Conservation (phyloP, 2,113 vertebrate species). For the Microcebus griseorufus region DNA sequence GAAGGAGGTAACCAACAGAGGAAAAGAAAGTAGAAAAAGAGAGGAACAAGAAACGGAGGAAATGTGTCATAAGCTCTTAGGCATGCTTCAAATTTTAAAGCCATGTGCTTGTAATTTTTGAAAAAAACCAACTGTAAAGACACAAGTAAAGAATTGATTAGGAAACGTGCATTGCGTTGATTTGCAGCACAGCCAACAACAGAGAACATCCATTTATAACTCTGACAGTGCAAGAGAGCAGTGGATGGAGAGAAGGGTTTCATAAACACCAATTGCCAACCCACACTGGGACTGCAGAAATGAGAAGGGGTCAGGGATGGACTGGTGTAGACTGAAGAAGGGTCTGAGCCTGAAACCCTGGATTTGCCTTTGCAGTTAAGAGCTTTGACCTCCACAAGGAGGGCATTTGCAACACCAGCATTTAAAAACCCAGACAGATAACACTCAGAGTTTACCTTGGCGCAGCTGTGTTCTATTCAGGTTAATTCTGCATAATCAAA, state of each 20-base stretch:
- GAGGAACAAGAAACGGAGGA: background rate
- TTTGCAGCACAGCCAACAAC: conserved; percentile 29
- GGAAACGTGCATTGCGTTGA: conserved; percentile 37
- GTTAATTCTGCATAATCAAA: conserved; percentile 63
- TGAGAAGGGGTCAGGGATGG: background rate
- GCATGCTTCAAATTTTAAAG: conserved; percentile 35
- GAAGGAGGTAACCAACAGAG: background rate
- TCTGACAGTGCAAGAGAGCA: background rate
- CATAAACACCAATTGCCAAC: background rate
- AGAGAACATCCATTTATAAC: conserved; percentile 48
- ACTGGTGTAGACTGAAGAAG: background rate
- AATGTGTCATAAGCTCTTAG: background rate
- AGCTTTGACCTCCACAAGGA: background rate
- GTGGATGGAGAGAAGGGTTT: background rate
- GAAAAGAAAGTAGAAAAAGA: conserved; percentile 15
- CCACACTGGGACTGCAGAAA: background rate
- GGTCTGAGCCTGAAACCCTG: background rate
- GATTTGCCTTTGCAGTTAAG: background rate
- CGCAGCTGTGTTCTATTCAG: conserved; percentile 61
- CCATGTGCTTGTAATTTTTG: conserved; percentile 8
- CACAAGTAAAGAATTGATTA: conserved; percentile 49
- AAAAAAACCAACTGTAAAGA: conserved; percentile 3
- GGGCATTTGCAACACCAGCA: background rate
- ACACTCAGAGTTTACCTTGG: conserved; percentile 12
- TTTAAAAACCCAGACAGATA: background rate